Evolutionary conservation across 2,113 vertebrate species (phyloP), one percentile per base, ranked within the genome.

Genomic region (Gila orcuttii): DNA sequence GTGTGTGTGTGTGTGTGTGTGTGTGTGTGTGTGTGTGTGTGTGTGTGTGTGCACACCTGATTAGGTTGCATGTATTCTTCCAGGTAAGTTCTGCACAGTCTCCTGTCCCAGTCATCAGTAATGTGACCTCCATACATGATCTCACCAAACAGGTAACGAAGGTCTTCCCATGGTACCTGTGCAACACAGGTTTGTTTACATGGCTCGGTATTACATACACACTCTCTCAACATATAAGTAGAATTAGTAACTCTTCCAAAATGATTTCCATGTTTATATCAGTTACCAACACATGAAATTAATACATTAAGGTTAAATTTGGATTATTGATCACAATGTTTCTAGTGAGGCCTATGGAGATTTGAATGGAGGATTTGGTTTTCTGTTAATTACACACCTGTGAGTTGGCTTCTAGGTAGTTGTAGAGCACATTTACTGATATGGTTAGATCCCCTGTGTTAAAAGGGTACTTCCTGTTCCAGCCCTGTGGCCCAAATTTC

Each of bases 81-180:
- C 80, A 97, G 92, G 89, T 96, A 96, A 2, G 94, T 95, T 57
- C 93, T 93, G 87, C 96, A 96, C 28, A 97, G 93, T 62, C 95
- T 91, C 84, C 95, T 92, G 91, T 96, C 95, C 95, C 95, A 96
- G 92, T 96, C 94, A 45, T 96, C 95, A 9, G 96, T 96, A 90
- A 96, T 96, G 92, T 96, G 96, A 86, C 96, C 95, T 64, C 95
- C 95, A n/a, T 95, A 96, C 95, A 96, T 96, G 82, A 96, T 96
- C 90, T 96, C 95, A 5, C 95, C 96, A 93, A 96, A 96, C 73
- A 96, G 92, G 89, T 96, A 96, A 23, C 93, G 92, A 60, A 96
- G 93, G 86, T 96, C 95, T 90, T 96, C 96, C 95, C 94, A 96
- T 0, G 96, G 95, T 76, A 96, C 95, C 95, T 95, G 39, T 6